These are phyloP conservation scores for Drosophila paranaensis DNA, from an alignment of 2,888 invertebrate species.

Conservation along the genomic window DNA sequence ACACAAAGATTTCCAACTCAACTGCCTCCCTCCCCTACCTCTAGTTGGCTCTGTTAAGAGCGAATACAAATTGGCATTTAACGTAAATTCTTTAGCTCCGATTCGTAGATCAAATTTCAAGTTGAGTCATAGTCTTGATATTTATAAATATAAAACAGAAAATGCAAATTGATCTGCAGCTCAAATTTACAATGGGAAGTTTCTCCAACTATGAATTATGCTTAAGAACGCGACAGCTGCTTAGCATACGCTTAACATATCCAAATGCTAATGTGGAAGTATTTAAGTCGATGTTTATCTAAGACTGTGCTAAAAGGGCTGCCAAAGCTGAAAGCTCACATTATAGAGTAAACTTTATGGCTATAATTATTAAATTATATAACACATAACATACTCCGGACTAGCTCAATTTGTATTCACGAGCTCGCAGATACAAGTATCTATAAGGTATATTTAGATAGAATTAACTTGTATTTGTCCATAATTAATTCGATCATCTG, in stretches of 20 bases:
- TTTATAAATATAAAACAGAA: background rate
- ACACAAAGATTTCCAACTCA: too few species aligned
- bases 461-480: too few species aligned
- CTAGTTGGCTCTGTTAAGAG: background rate
- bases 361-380: too few species aligned
- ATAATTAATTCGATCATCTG: background rate
- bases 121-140: background rate
- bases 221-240: background rate
- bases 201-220: background rate
- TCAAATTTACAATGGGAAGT: background rate
- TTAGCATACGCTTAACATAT: conserved; percentile 10
- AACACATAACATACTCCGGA: too few species aligned
- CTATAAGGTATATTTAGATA: background rate
- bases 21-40: background rate
- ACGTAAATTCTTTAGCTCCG: background rate
- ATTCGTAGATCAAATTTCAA: background rate
- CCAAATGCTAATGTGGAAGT: background rate
- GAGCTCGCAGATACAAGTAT: background rate
- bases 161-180: background rate
- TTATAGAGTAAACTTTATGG: too few species aligned
- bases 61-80: background rate
- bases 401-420: background rate
- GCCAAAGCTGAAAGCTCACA: too few species aligned
- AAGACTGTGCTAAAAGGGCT: too few species aligned
- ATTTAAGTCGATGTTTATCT: too few species aligned